A percentile compares a stretch with the other conserved stretches of the same genome.
Conservation (phyloP, 2,888 invertebrate species). For the Carpatolechia fugitivella region DNA sequence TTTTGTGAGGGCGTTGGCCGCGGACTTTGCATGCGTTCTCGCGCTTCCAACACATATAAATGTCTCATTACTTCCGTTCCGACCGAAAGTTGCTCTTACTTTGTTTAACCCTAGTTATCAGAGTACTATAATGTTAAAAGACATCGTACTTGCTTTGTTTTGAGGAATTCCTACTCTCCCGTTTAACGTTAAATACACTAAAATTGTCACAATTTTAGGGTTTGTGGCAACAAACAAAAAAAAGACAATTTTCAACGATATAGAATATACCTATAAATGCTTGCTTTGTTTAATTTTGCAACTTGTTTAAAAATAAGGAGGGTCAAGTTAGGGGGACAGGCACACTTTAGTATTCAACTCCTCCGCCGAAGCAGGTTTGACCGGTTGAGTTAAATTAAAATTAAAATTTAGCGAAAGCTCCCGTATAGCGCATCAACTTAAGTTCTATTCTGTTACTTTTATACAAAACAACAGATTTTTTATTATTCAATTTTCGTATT, state of each 20-base stretch:
- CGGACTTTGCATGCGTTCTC: slow-evolving; percentile 41
- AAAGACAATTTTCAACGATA: no score
- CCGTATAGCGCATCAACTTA: not conserved
- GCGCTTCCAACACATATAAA: slow-evolving; percentile 43
- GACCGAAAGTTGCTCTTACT: slow-evolving; percentile 53
- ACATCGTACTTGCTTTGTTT: slow-evolving; percentile 48
- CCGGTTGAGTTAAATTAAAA: slow-evolving; percentile 13
- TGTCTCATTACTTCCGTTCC: slow-evolving; percentile 53
- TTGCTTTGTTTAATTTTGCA: slow-evolving; percentile 28
- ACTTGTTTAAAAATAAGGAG: slow-evolving; percentile 19
- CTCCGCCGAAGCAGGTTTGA: not conserved
- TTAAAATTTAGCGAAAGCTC: slow-evolving; percentile 15
- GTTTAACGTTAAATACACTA: slow-evolving; percentile 40
- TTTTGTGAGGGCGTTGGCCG: slow-evolving; percentile 58
- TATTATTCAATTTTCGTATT: no score
- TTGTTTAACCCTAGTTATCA: slow-evolving; percentile 55
- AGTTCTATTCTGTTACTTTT: no score
- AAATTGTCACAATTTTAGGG: no score
- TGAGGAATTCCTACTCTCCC: slow-evolving; percentile 42
- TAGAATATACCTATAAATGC: no score
- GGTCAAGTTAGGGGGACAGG: slow-evolving; percentile 15
- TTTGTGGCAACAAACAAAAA: no score
- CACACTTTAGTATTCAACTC: slow-evolving; percentile 20
- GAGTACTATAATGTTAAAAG: slow-evolving; percentile 48
- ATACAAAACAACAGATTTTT: no score